A percentile compares a stretch with the other conserved stretches of the same genome.
phyloP scores from a whole-genome alignment of 2,113 vertebrate species.

The Chloebia gouldiae region DNA sequence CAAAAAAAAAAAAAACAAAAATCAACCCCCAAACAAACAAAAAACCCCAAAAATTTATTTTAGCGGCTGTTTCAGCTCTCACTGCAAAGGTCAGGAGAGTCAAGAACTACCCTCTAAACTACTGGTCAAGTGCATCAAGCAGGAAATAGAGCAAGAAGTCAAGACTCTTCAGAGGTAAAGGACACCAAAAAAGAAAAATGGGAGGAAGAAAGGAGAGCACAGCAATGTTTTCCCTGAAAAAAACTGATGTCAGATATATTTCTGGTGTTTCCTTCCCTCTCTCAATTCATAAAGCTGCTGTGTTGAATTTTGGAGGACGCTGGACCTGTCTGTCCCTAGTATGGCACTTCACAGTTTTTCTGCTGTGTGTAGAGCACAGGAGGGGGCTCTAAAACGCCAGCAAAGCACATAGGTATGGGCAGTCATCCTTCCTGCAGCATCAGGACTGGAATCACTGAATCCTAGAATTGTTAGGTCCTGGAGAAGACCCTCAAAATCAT shows the following conservation, averaged over 20 bases:
- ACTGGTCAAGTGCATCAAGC: not conserved
- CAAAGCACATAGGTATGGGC: not conserved
- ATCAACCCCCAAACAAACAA: not conserved
- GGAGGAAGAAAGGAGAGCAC: not conserved
- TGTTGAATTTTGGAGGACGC: not conserved
- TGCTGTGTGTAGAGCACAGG: not conserved
- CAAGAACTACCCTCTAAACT: not conserved
- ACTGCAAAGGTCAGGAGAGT: not conserved
- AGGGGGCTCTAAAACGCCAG: not conserved
- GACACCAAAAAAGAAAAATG: not conserved
- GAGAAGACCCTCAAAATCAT: not conserved
- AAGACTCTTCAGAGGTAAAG: not conserved
- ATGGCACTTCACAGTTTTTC: not conserved
- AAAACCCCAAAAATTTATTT: not conserved
- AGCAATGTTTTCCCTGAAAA: not conserved
- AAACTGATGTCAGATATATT: not conserved
- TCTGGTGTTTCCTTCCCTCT: not conserved
- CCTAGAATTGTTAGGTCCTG: not conserved
- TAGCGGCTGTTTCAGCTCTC: not conserved
- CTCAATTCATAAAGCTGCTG: not conserved
- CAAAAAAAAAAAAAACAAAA: not conserved
- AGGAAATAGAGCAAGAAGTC: not conserved
- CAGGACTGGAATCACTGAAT: not conserved
- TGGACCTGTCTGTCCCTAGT: not conserved
- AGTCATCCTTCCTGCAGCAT: not conserved